Conservation (phyloP, 2,888 invertebrate genomes). For the Polydrusus cervinus region DNA sequence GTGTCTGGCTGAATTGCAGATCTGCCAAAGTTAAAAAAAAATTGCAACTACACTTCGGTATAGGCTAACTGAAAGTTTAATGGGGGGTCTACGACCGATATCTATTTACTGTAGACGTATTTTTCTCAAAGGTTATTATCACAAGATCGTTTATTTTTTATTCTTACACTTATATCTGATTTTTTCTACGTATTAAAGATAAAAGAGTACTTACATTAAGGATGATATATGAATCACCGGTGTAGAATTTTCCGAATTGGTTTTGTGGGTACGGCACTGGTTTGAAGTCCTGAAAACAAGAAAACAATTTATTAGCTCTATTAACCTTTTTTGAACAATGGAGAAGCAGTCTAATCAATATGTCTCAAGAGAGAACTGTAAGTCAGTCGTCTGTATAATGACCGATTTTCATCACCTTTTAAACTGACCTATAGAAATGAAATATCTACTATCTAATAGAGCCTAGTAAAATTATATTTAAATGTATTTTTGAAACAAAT, state of each 20-base stretch:
- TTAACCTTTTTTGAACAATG: conserved; percentile 27
- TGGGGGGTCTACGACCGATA: too few relatives aligned
- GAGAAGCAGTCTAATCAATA: conserved; percentile 1
- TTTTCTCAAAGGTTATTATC: too few relatives aligned
- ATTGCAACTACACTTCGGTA: too few relatives aligned
- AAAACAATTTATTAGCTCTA: conserved; percentile 13
- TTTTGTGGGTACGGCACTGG: conserved; percentile 81
- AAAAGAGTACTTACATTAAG: conserved; percentile 81
- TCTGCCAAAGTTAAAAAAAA: too few relatives aligned
- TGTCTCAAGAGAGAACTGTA: conserved; percentile 17
- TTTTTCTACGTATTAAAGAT: too few relatives aligned
- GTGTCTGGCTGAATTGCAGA: too few relatives aligned
- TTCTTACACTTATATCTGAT: too few relatives aligned
- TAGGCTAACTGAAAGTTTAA: too few relatives aligned
- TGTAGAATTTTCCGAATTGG: conserved; percentile 88
- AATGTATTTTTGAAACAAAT: too few relatives aligned
- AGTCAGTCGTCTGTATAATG: background rate
- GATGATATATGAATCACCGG: conserved; percentile 90
- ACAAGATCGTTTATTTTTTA: too few relatives aligned
- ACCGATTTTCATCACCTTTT: conserved; percentile 28
- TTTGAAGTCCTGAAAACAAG: conserved; percentile 81
- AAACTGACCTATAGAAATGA: conserved; percentile 13
- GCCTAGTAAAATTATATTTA: too few relatives aligned
- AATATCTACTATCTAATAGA: background rate
- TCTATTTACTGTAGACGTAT: too few relatives aligned